These are phyloP conservation scores for Nymphalis polychloros DNA, from an alignment of 2,888 invertebrate species.

Conservation along the genomic window DNA sequence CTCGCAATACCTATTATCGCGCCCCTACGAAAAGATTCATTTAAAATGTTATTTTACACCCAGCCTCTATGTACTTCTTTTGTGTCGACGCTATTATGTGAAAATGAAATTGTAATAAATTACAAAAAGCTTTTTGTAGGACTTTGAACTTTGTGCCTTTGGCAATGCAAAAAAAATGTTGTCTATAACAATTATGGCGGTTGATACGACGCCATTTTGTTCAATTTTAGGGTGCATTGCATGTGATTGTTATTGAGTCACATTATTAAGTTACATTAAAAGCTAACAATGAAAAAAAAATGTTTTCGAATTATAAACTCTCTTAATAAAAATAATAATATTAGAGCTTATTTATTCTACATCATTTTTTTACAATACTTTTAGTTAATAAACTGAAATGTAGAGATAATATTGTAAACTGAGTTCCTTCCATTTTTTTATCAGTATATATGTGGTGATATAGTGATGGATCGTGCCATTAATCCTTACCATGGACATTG, in stretches of 20 bases:
- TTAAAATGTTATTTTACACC: constrained; percentile 82
- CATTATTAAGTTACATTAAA: constrained; percentile 71
- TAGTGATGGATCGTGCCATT: no score
- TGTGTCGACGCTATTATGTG: constrained; percentile 56
- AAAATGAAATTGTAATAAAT: constrained; percentile 59
- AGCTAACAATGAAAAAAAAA: constrained; percentile 47
- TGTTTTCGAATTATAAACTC: constrained; percentile 24
- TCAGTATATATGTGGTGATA: no score
- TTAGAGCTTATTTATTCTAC: not conserved
- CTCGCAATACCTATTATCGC: constrained; percentile 75
- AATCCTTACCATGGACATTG: no score
- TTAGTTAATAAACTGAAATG: not conserved
- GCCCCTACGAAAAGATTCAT: constrained; percentile 77
- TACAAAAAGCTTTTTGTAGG: constrained; percentile 42
- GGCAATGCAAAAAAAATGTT: constrained; percentile 39
- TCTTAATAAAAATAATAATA: not conserved
- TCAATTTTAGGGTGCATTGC: constrained; percentile 50
- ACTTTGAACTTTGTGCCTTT: constrained; percentile 54
- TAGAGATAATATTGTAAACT: no score
- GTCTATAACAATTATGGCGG: constrained; percentile 45
- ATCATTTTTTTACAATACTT: not conserved
- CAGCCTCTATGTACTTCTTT: constrained; percentile 66
- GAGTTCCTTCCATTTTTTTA: no score
- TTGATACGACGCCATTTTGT: constrained; percentile 69
- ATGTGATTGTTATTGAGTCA: constrained; percentile 65